Percentiles rank a stretch among this genome's conserved stretches.
Conservation (phyloP, 2,113 vertebrate species). For the Egretta garzetta region DNA sequence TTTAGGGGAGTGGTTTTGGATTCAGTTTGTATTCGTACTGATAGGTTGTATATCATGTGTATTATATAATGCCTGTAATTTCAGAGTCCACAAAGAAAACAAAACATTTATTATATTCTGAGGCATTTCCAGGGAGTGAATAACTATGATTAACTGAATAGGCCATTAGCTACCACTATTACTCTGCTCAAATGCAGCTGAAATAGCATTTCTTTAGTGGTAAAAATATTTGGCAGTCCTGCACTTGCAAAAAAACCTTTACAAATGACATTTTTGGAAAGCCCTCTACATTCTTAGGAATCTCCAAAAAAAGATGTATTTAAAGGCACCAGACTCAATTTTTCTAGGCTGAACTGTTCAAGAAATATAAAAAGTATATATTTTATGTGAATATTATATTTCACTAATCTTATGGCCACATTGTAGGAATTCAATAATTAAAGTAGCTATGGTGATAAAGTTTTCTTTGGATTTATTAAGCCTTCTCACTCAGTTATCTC, state of each 20-base stretch:
- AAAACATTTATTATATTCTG: constrained; percentile 26
- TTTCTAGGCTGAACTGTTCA: not conserved
- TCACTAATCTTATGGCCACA: not conserved
- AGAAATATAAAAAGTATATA: not conserved
- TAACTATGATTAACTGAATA: constrained; percentile 13
- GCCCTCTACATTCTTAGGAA: not conserved
- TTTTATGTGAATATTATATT: not conserved
- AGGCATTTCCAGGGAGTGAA: not conserved
- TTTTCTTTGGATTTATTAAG: not conserved
- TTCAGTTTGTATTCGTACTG: not conserved
- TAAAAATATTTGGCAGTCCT: constrained; percentile 18
- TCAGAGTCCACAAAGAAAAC: not conserved
- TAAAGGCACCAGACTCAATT: constrained; percentile 21
- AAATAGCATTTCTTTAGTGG: not conserved
- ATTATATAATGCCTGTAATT: constrained; percentile 39
- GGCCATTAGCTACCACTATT: not conserved
- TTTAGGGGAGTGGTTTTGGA: not conserved
- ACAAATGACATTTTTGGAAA: constrained; percentile 16
- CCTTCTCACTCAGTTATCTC: not conserved
- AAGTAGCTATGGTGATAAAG: not conserved
- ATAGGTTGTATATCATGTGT: not conserved
- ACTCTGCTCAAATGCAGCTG: constrained; percentile 8
- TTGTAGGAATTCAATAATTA: not conserved
- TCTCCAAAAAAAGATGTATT: constrained; percentile 22
- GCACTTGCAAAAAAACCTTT: not conserved